Percentiles rank a stretch among this genome's conserved stretches.
phyloP scores from a whole-genome alignment of 2,888 invertebrate genomes.

The Cheiracanthium punctorium region DNA sequence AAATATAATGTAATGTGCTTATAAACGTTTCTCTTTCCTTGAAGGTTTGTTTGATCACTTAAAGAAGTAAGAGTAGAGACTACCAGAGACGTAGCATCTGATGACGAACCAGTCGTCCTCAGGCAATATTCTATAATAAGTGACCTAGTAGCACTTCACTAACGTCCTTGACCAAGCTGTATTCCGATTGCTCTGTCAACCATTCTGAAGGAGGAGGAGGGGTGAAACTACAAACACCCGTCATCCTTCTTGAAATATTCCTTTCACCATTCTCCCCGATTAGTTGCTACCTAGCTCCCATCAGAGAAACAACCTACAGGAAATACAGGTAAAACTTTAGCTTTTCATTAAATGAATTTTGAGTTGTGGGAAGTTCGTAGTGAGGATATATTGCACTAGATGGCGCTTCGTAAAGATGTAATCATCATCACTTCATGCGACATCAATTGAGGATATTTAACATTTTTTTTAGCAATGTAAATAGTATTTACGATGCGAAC shows the following conservation, averaged over 20 bases:
- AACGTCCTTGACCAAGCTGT: constrained; percentile 61
- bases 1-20: too few relatives aligned
- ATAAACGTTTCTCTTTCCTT: too few relatives aligned
- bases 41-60: neutral
- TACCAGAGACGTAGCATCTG: neutral
- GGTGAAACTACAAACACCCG: constrained; percentile 26
- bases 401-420: constrained; percentile 20
- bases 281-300: constrained; percentile 55
- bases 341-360: neutral
- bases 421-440: too few relatives aligned
- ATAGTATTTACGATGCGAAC: too few relatives aligned
- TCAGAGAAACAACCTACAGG: constrained; percentile 26
- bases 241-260: constrained; percentile 58
- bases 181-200: constrained; percentile 57
- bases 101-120: constrained; percentile 47
- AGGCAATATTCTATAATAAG: constrained; percentile 36
- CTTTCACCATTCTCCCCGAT: constrained; percentile 46
- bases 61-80: neutral
- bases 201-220: constrained; percentile 16
- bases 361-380: neutral
- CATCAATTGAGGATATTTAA: too few relatives aligned
- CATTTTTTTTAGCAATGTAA: too few relatives aligned
- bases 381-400: constrained; percentile 27
- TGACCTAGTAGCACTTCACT: constrained; percentile 58
- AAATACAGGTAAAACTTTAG: constrained; percentile 33